Conservation (phyloP, 1,140 invertebrate species). For the Babylonia areolata region DNA sequence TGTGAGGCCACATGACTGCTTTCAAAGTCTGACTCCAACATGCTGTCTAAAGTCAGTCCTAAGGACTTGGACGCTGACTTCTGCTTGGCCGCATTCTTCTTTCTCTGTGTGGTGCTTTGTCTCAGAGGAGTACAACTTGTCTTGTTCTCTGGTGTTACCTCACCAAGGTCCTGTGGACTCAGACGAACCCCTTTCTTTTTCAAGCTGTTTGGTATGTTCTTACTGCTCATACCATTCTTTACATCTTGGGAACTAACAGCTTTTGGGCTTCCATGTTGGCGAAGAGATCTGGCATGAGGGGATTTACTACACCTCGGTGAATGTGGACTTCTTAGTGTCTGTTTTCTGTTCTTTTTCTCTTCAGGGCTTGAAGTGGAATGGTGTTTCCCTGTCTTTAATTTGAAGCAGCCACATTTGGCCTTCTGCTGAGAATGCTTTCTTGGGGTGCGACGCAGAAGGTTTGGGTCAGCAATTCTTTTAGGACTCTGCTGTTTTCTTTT, state of each 20-base stretch:
- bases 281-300: too few relatives aligned
- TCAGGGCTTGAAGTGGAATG: background rate
- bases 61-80: slow-evolving; percentile 27
- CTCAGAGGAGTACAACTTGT: slow-evolving; percentile 36
- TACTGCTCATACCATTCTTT: background rate
- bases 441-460: slow-evolving; percentile 26
- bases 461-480: slow-evolving; percentile 43
- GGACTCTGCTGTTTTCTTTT: slow-evolving; percentile 59
- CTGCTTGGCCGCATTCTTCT: slow-evolving; percentile 50
- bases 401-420: slow-evolving; percentile 6
- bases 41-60: background rate
- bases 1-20: background rate
- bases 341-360: background rate
- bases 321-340: background rate
- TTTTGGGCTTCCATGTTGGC: background rate
- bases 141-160: slow-evolving; percentile 56
- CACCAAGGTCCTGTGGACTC: slow-evolving; percentile 40
- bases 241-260: background rate
- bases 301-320: slow-evolving; percentile 1
- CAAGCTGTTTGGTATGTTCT: background rate
- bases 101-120: slow-evolving; percentile 60
- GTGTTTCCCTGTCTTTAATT: background rate
- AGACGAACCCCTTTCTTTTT: background rate
- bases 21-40: slow-evolving; percentile 17
- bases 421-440: slow-evolving; percentile 39